Evolutionary conservation across 2,888 invertebrate species (phyloP).

Genomic region (Sympetrum striolatum): DNA sequence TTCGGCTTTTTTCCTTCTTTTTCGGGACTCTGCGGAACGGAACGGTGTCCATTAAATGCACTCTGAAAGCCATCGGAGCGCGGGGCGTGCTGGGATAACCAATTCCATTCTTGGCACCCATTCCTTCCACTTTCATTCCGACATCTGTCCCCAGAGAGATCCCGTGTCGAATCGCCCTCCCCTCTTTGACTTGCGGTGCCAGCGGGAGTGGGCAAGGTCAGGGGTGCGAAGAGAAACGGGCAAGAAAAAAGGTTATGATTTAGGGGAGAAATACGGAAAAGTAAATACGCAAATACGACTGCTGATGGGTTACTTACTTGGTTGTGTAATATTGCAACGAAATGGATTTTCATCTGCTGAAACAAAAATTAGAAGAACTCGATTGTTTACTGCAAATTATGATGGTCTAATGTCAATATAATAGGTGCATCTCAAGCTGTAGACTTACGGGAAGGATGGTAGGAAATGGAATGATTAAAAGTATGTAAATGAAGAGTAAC

Average conservation of each 20-base stretch:
- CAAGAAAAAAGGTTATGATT: not conserved
- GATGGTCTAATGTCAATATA: no score
- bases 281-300: no score
- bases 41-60: slow-evolving; percentile 23
- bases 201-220: not conserved
- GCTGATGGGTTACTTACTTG: not conserved
- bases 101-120: not conserved
- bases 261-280: not conserved
- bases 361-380: not conserved
- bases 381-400: no score
- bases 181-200: not conserved
- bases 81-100: not conserved
- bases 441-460: no score
- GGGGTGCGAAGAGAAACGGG: not conserved
- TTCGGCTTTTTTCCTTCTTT: not conserved
- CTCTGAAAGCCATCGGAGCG: slow-evolving; percentile 5
- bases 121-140: not conserved
- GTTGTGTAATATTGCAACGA: no score
- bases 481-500: no score
- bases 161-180: not conserved
- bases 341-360: no score
- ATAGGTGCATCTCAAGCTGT: no score
- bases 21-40: not conserved
- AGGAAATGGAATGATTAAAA: no score
- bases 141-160: not conserved